These are phyloP conservation scores for Australoheros facetus DNA, from an alignment of 2,797 vertebrate genomes.

Conservation along the genomic window DNA sequence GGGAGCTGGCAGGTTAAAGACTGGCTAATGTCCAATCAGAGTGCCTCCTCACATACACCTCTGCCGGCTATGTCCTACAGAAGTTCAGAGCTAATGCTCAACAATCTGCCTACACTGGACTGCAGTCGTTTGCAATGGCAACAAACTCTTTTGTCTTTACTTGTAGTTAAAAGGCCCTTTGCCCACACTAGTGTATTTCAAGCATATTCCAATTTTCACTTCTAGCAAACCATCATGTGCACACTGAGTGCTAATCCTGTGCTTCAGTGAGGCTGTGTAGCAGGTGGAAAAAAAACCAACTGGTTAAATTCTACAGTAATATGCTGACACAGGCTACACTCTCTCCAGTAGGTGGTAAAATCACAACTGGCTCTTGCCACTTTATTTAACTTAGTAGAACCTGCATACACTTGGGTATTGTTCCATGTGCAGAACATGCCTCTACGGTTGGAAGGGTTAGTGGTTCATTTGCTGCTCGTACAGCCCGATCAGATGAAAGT, in stretches of 20 bases:
- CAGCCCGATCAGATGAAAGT: slow-evolving; percentile 15
- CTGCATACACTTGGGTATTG: not conserved
- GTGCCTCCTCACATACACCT: too few species aligned
- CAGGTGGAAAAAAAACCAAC: not conserved
- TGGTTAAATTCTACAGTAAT: not conserved
- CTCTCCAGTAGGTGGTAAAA: not conserved
- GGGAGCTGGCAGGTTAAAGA: too few species aligned
- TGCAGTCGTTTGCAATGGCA: rapidly evolving
- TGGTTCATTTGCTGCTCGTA: slow-evolving; percentile 7
- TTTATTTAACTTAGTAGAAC: not conserved
- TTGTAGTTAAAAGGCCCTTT: not conserved
- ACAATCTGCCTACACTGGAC: not conserved
- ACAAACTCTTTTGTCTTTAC: not conserved
- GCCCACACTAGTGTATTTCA: not conserved
- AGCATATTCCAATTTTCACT: not conserved
- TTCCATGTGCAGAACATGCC: not conserved
- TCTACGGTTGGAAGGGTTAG: not conserved
- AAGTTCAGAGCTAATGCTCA: too few species aligned
- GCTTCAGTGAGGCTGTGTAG: not conserved
- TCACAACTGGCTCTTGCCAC: not conserved
- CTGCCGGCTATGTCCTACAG: too few species aligned
- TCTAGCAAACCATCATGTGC: not conserved
- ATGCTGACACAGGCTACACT: not conserved
- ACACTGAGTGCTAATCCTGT: not conserved
- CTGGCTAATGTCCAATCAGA: too few species aligned